phyloP scores from a whole-genome alignment of 1,140 invertebrate species.

The Drosophila auraria region DNA sequence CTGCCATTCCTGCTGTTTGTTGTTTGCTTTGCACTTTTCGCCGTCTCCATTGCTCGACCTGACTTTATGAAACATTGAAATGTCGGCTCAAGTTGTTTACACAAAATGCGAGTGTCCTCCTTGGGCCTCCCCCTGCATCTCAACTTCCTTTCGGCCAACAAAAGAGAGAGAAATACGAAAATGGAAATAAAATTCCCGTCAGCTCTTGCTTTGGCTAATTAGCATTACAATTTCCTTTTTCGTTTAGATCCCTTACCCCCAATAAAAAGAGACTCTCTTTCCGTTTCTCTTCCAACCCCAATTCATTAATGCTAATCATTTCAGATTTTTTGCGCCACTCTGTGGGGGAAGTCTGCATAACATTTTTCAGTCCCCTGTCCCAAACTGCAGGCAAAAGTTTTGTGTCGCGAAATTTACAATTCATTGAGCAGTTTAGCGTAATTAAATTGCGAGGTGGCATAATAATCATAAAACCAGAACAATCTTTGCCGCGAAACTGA shows the following conservation, averaged over 20 bases:
- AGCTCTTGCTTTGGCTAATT: conserved; percentile 75
- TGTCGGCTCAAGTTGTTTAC: conserved; percentile 80
- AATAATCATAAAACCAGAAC: conserved; percentile 54
- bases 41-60: conserved; percentile 28
- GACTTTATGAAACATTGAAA: conserved; percentile 81
- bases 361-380: conserved; percentile 37
- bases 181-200: conserved; percentile 64
- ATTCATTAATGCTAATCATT: conserved; percentile 84
- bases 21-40: conserved; percentile 70
- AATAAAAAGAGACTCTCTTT: conserved; percentile 26
- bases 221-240: conserved; percentile 82
- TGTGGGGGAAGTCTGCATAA: conserved; percentile 59
- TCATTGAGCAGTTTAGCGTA: conserved; percentile 81
- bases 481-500: conserved; percentile 39
- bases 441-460: conserved; percentile 76
- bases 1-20: conserved; percentile 16
- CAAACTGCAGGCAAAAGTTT: conserved; percentile 49
- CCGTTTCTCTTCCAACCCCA: conserved; percentile 36
- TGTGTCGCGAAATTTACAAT: conserved; percentile 70
- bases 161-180: conserved; percentile 28
- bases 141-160: conserved; percentile 6
- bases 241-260: conserved; percentile 45
- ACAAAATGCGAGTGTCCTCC: conserved; percentile 57
- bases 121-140: conserved; percentile 3
- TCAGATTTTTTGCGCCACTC: conserved; percentile 69